phyloP scores from a whole-genome alignment of 2,113 vertebrate species.

The Tachysurus fulvidraco region DNA sequence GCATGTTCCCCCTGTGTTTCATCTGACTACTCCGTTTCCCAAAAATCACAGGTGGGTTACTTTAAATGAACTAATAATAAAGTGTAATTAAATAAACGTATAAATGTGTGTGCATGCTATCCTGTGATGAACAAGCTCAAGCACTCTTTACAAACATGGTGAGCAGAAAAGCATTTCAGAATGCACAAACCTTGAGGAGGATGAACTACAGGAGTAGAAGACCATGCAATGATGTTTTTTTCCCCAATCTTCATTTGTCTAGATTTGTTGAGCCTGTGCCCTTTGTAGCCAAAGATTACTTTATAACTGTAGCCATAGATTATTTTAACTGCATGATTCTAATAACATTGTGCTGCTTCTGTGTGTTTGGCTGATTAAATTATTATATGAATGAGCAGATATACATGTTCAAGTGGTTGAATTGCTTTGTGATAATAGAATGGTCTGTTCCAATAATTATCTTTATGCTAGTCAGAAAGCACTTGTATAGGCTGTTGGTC shows the following conservation, averaged over 20 bases:
- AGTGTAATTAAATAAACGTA: background rate
- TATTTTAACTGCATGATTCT: background rate
- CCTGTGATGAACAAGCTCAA: background rate
- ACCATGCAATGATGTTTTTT: background rate
- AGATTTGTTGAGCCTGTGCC: background rate
- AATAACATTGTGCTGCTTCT: background rate
- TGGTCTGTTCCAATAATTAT: background rate
- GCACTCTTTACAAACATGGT: background rate
- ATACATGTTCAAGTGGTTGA: background rate
- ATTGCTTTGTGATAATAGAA: background rate
- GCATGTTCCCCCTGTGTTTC: background rate
- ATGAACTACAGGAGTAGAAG: background rate
- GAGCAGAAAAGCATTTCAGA: background rate
- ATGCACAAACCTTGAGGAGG: background rate
- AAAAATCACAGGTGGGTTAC: background rate
- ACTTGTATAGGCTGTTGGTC: background rate
- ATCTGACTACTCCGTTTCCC: background rate
- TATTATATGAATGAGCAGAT: background rate
- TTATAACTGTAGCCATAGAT: background rate
- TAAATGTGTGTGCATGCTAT: background rate
- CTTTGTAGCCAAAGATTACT: background rate
- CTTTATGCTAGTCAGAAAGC: background rate
- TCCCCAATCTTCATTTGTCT: background rate
- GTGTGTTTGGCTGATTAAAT: background rate
- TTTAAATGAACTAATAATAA: background rate